Base-by-base conservation (phyloP, 2,113 vertebrate genomes). In the Emydura subglobosa region DNA sequence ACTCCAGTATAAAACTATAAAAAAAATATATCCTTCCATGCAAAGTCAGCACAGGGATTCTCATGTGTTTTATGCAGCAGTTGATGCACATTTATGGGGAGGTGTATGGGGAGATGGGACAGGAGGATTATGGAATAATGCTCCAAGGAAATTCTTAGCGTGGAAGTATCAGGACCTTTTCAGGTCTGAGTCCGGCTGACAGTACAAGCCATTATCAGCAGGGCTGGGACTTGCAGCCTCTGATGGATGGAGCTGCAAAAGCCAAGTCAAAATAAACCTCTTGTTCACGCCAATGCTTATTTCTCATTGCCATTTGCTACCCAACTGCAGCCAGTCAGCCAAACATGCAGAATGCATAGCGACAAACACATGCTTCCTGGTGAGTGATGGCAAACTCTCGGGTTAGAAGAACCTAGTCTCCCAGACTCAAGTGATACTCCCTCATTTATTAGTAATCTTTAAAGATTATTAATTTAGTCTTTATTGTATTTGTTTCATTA, bases 401-500 rank as follows among this genome's bases (percentile, higher is more conserved):
- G 6, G 29, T 4, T 1, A 1, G 49, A 59, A 76, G 34, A 2
- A 2, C 11, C 87, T 4, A 2, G 93, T 53, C 47, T 19, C 34
- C 34, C 34, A 68, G 65, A 68, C 65, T 68, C 65, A 16, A 72
- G 65, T n/a, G 65, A 39, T 34, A 72, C 8, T 68, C n/a, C n/a
- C n/a, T 72, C n/a, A 19, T 72, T 21, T 59, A 25, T 25, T 10
- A 59, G 2, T 53, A 53, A 47, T 9, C 50, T 51, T 51, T 51
- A 57, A 25, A 59, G 7, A 27, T 59, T 16, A 1, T 61, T 7
- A 17, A 8, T 21, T 2, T 0, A 0, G 5, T 47, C 47, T 47
- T 1, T 10, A 25, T 2, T 4, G 54, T 1, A 2, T 0, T 1
- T 13, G 53, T 3, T 24, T 16, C 44, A 3, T 10, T 1, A 10